A percentile compares a stretch with the other conserved stretches of the same genome.
These are phyloP conservation scores for Bettongia penicillata DNA, from an alignment of 2,113 vertebrate species.

Conservation along the genomic window DNA sequence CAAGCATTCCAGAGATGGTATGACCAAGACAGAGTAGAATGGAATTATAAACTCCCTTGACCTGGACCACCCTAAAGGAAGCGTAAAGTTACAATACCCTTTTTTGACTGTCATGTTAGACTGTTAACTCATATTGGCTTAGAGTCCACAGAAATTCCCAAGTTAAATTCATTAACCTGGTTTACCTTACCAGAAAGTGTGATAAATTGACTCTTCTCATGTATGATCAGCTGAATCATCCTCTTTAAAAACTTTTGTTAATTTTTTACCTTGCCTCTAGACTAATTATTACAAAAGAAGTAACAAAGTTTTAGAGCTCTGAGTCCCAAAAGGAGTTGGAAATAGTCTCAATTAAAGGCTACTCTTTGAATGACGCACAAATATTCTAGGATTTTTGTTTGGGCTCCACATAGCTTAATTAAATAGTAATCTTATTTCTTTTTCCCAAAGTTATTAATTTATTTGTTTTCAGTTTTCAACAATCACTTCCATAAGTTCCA, in stretches of 20 bases:
- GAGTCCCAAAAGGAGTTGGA: neutral
- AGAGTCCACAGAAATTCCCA: neutral
- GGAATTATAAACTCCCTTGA: neutral
- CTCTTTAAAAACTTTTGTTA: constrained; percentile 31
- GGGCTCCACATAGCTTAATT: neutral
- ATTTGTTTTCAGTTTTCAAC: too few species aligned
- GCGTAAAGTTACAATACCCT: neutral
- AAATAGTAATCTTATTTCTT: neutral
- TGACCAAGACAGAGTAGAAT: neutral
- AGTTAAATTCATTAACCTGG: neutral
- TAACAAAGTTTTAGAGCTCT: neutral
- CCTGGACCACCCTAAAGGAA: neutral
- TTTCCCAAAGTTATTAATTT: too few species aligned
- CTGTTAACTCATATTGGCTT: neutral
- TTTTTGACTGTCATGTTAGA: neutral
- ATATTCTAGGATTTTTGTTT: neutral
- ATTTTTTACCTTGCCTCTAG: constrained; percentile 28
- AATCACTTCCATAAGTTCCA: too few species aligned
- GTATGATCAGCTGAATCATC: neutral
- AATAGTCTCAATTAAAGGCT: neutral
- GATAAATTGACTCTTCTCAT: neutral
- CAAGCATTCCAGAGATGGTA: neutral
- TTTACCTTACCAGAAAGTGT: neutral
- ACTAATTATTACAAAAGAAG: constrained; percentile 29
- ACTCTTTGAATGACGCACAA: neutral